Conservation (phyloP, 2,797 vertebrate species). For the Trachurus trachurus region DNA sequence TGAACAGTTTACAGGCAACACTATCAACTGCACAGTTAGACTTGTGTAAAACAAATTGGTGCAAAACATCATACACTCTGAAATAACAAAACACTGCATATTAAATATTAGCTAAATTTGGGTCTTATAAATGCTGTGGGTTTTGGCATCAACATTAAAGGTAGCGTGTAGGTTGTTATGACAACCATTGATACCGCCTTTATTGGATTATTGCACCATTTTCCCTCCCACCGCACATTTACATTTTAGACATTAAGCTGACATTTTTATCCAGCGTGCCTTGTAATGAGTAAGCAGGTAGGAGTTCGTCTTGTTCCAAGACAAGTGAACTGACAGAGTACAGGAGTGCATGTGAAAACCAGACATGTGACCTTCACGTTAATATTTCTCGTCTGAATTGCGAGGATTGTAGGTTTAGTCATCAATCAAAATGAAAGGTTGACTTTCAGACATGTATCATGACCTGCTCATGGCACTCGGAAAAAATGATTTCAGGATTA, state of each 20-base stretch:
- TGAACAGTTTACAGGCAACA: conserved; percentile 54
- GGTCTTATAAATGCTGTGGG: background rate
- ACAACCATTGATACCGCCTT: conserved; percentile 49
- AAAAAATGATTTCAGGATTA: background rate
- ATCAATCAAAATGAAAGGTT: background rate
- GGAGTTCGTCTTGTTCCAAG: conserved; percentile 43
- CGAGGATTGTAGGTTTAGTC: background rate
- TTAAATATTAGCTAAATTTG: conserved; percentile 24
- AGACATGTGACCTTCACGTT: background rate
- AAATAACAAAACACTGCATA: conserved; percentile 18
- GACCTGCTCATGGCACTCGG: background rate
- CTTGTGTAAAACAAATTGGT: conserved; percentile 28
- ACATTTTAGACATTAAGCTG: conserved; percentile 63
- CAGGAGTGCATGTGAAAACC: conserved; percentile 2
- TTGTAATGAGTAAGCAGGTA: conserved; percentile 56
- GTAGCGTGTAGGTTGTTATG: conserved; percentile 51
- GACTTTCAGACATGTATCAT: background rate
- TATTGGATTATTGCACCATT: conserved; percentile 59
- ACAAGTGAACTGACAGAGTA: conserved; percentile 18
- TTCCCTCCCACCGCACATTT: conserved; percentile 61
- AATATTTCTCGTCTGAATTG: background rate
- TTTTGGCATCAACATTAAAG: conserved; percentile 52
- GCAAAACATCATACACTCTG: conserved; percentile 2
- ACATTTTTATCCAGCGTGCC: conserved; percentile 49
- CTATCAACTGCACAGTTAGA: conserved; percentile 14